Base-by-base conservation (phyloP, 2,888 invertebrate species). In the Argyresthia albistria region DNA sequence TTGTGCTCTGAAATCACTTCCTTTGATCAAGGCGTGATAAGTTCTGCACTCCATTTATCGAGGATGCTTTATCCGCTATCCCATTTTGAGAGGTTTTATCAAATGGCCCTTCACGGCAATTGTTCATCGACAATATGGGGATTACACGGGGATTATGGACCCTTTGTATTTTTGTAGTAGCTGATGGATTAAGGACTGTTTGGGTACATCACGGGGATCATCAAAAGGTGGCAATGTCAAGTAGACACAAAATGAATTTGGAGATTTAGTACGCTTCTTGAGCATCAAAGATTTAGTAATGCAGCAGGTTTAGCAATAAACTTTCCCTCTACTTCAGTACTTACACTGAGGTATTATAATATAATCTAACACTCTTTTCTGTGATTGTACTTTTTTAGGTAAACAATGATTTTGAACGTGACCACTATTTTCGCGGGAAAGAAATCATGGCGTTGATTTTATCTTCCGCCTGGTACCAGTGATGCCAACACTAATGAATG, bases 21-120 rank as follows among this genome's bases (percentile, higher is more conserved):
- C 77, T 80, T 81, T 81, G 80, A 82, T 80, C 70, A 56, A 55
- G 66, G 73, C 70, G 79, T 76, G 80, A 82, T 81, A 81, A 80
- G 76, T 66, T 64, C 66, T 57, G 64, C 60, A 60, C 58, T 59
- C 57, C 58, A 51, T 53, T 53, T 61, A 64, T 60, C 60, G 60
- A 61, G 53, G 43, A 53, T 35, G 37, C 48, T 48, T 35, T 36
- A 11, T 11, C 47, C 69, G 66, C 66, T 66, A 65, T 62, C 60
- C 65, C 59, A 62, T 67, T 62, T 39, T 59, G 61, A 59, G 60
- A 61, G 61, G 60, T 59, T 59, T 59, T 63, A 63, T 70, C 76
- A 74, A 79, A 78, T 78, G 76, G 76, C 78, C 75, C 79, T 80
- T 80, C 80, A 79, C 79, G 79, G 76, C 81, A 80, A 80, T 81